Conservation (phyloP, 1,140 invertebrate species). For the Bombus pascuorum region DNA sequence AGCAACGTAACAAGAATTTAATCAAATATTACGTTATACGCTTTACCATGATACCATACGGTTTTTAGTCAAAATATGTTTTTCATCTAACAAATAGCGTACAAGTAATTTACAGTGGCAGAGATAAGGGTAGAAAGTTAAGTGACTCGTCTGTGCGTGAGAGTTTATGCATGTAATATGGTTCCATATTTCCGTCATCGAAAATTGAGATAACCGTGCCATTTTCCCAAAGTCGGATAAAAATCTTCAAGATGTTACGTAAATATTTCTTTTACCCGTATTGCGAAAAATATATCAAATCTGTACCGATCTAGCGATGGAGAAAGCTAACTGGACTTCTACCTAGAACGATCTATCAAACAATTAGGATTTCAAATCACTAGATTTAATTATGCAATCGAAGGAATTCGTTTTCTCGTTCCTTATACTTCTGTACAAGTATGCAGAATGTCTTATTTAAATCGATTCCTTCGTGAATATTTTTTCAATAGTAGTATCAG, state of each 20-base stretch:
- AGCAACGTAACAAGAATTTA: too few relatives aligned
- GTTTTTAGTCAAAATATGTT: too few relatives aligned
- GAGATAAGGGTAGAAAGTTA: too few relatives aligned
- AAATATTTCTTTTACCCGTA: constrained; percentile 14
- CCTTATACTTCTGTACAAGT: background rate
- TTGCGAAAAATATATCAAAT: background rate
- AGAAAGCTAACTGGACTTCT: background rate
- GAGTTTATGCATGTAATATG: background rate
- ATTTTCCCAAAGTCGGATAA: background rate
- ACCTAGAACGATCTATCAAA: background rate
- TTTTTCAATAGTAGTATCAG: background rate
- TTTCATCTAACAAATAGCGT: too few relatives aligned
- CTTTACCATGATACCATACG: too few relatives aligned
- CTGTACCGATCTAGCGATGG: background rate
- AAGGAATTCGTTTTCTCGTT: background rate
- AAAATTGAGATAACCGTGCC: background rate
- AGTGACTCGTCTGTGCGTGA: background rate
- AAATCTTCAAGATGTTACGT: background rate
- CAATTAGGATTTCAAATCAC: background rate
- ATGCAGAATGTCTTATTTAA: background rate
- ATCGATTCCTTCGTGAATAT: background rate
- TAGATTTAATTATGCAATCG: constrained; percentile 19
- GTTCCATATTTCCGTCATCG: constrained; percentile 1
- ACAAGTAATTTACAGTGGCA: too few relatives aligned
- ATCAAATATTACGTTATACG: too few relatives aligned